Evolutionary conservation across 2,888 invertebrate species (phyloP), one percentile per base, ranked within the genome.

Genomic region (Sympetrum striolatum): DNA sequence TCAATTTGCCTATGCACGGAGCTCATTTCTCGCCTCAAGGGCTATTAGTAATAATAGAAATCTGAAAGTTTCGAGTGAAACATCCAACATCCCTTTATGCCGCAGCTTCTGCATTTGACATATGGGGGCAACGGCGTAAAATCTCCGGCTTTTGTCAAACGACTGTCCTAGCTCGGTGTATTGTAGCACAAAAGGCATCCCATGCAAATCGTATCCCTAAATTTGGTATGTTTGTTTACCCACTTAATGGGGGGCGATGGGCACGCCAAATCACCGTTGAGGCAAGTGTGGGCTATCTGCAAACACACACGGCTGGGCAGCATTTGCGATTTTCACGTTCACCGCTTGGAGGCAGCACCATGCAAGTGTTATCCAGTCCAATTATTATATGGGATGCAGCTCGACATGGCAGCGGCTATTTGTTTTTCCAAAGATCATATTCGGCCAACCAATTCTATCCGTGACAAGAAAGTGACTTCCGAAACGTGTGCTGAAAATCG

Each of bases 161-260:
- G 73, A 73, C 31, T 73, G 73, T 73, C 73, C 73, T 73, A 73
- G 73, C 73, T 25, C 73, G 14, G 31, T 73, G 73, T 73, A 73
- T 73, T 73, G n/a, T 25, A 44, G 39, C 86, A 60, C 64, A 60
- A 60, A 60, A 44, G 86, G 37, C 64, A 18, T 60, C 86, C 86
- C 86, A 53, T 86, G 60, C 58, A 60, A 48, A 39, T 60, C 60
- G 60, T 25, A 22, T 60, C 58, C 31, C 82, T 12, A 58, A 58
- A 82, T 53, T 60, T 37, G n/a, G 64, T 37, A 39, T 37, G 37
- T 37, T 86, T 86, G 86, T 86, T 86, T 86, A 86, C 37, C 86
- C 60, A 86, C 39, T 86, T 64, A 86, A 86, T 86, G 58, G 60
- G n/a, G 22, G 48, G 48, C 48, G 48, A 48, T 22, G 44, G 81